Base-by-base conservation (phyloP, 2,113 vertebrate genomes). In the Furnarius figulus region DNA sequence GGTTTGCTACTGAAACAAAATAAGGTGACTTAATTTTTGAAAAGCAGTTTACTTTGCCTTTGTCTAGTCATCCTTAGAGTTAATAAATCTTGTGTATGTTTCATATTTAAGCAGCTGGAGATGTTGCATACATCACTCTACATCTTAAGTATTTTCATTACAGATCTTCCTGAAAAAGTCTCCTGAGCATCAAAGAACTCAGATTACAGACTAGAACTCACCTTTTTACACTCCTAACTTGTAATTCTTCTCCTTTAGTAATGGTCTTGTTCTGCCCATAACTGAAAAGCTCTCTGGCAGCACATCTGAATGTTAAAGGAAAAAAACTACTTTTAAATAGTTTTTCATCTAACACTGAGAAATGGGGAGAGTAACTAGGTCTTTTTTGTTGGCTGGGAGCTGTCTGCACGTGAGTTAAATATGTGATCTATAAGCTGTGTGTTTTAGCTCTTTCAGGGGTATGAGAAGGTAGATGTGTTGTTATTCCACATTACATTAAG, bases 81-180 rank as follows among this genome's bases (percentile, higher is more conserved):
- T 66, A 55, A 61, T 58, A 86, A 65, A 56, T 56, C 30, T 83
- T 19, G 63, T n/a, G 2, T 56, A 28, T 35, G 5, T n/a, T 85
- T 88, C 46, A 14, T 80, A 56, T 73, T 70, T 63, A 77, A 40
- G 73, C n/a, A 16, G 6, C 24, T 61, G 21, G 56, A 62, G n/a
- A 28, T 14, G 1, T 39, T 30, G 62, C 0, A 0, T 80, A 25
- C 40, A n/a, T 83, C 15, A 10, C 44, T 55, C 8, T 73, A 52
- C 30, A 5, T 63, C 63, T 68, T 59, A 49, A 42, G 5, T 59
- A 35, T 62, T 94, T 88, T 80, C 20, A 23, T 88, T 86, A 62
- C 14, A 65, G 7, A 8, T 21, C 30, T 67, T 49, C 12, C 9
- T 58, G 22, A 67, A 88, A 67, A 67, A 28, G n/a, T 58, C 56